Evolutionary conservation across 2,113 vertebrate genomes (phyloP).

Genomic region (Spizaetus ornatus): DNA sequence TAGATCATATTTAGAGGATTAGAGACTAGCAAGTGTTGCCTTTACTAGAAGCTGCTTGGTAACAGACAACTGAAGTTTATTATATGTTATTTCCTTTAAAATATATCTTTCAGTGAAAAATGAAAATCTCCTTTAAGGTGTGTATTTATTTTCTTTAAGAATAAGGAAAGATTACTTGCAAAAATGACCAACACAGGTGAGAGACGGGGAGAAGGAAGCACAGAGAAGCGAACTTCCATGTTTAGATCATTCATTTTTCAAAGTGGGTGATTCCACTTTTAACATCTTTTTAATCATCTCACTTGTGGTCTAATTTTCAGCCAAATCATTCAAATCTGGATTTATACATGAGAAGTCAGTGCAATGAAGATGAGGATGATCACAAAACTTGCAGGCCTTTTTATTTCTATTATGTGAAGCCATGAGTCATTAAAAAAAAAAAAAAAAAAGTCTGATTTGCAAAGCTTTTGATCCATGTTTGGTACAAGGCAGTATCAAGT

Average conservation of each 20-base stretch:
- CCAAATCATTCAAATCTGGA: background rate
- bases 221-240: background rate
- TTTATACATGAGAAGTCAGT: background rate
- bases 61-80: background rate
- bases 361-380: background rate
- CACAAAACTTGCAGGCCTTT: accelerated
- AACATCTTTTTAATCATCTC: background rate
- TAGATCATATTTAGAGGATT: background rate
- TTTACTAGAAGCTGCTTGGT: background rate
- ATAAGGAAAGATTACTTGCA: background rate
- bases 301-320: background rate
- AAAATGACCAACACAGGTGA: background rate
- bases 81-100: background rate
- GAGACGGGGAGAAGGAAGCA: accelerated
- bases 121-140: background rate
- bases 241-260: background rate
- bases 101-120: background rate
- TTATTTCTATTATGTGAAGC: background rate
- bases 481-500: background rate
- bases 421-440: accelerated
- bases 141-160: background rate
- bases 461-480: background rate
- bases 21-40: background rate
- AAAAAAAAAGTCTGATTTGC: background rate
- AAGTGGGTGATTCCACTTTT: background rate